Base-by-base conservation (phyloP, 2,113 vertebrate species). In the Tragelaphus strepsiceros region DNA sequence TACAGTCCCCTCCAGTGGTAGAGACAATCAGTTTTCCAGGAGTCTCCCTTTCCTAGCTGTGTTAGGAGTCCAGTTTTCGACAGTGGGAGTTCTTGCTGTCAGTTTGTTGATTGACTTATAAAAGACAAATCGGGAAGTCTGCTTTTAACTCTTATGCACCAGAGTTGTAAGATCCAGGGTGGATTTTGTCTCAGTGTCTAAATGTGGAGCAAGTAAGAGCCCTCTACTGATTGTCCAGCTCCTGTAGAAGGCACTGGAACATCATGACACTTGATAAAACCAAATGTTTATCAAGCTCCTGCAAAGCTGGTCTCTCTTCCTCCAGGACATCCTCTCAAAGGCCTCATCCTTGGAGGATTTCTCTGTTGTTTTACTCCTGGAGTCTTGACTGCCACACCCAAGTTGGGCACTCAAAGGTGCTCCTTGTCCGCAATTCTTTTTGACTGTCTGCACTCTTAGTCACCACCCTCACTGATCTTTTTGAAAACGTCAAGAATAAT, bases 121-220 rank as follows among this genome's bases (percentile, higher is more conserved):
- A 88, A 85, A 87, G 32, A 84, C 49, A 87, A 64, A n/a, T 11
- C 9, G 32, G 9, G 32, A 93, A 6, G 11, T 74, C 22, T 93
- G 35, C 32, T 78, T 90, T 95, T 39, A 67, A 46, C 35, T 51
- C 9, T 54, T 78, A 51, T 71, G 32, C 4, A 78, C 49, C 16
- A 90, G 16, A 78, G 46, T 88, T 94, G 1, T 91, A 84, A 87
- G 15, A 56, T 58, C 6, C 6, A 30, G 43, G 92, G 39, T 92
- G 28, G 16, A 59, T 89, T 95, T 74, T 84, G 16, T 94, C 49
- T 97, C 74, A 74, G 21, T 71, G 7, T 19, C 49, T 90, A 51
- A 62, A 17, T 32, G 15, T 67, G 16, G 7, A 62, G 19, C 28
- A 15, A 81, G 3, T 56, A n/a, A 71, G 49, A 22, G 39, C 39